Conservation (phyloP, 2,113 vertebrate species). For the Fulica atra region DNA sequence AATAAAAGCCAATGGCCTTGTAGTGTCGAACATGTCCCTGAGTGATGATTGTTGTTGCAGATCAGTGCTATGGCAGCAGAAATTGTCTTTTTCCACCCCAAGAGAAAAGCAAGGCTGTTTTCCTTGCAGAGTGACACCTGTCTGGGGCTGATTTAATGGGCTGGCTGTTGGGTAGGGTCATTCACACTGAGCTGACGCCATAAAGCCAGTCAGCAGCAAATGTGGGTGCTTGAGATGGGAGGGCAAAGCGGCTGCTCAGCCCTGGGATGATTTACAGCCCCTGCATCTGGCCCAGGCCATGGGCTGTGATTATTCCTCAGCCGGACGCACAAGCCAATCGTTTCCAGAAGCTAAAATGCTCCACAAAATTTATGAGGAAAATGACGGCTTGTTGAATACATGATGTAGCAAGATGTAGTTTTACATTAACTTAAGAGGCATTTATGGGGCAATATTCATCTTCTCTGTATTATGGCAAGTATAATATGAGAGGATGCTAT, state of each 20-base stretch:
- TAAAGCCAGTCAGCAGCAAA: constrained; percentile 38
- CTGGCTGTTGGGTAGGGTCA: not conserved
- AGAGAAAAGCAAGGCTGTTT: not conserved
- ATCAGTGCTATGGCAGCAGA: not conserved
- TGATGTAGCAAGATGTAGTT: constrained; percentile 68
- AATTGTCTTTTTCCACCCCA: not conserved
- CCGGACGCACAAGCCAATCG: constrained; percentile 52
- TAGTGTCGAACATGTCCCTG: not conserved
- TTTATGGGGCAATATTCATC: constrained; percentile 75
- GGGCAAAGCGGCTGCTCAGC: not conserved
- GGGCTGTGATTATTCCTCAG: constrained; percentile 58
- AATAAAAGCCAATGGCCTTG: not conserved
- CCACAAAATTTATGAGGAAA: constrained; percentile 73
- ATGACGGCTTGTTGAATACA: constrained; percentile 74
- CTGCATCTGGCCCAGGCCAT: constrained; percentile 43
- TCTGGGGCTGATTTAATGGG: constrained; percentile 50
- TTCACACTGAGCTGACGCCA: not conserved
- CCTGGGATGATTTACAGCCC: constrained; percentile 65
- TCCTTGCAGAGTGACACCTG: not conserved
- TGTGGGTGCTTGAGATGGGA: not conserved
- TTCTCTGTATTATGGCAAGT: constrained; percentile 61
- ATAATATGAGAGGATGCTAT: constrained; percentile 59
- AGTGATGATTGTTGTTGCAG: not conserved
- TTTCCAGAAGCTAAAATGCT: constrained; percentile 59
- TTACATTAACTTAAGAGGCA: constrained; percentile 77